Evolutionary conservation across 2,888 invertebrate genomes (phyloP).

Genomic region (Eledona agricola): DNA sequence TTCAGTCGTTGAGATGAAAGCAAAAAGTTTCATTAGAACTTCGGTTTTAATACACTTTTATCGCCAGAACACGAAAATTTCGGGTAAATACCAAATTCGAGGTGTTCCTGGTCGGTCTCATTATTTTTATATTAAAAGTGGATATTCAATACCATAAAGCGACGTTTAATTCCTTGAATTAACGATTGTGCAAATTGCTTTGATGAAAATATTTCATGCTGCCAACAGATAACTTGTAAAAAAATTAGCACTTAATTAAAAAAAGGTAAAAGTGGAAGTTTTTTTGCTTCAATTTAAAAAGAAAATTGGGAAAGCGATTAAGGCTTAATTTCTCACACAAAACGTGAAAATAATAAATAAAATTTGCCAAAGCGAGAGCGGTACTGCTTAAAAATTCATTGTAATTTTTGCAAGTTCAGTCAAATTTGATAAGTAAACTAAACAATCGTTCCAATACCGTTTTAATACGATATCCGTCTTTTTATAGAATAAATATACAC

Average conservation of each 20-base stretch:
- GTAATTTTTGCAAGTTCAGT: too few species aligned
- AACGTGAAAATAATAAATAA: too few species aligned
- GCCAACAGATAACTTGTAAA: neutral
- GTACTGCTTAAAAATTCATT: too few species aligned
- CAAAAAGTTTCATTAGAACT: conserved; percentile 14
- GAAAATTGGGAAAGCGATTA: too few species aligned
- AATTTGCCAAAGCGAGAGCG: too few species aligned
- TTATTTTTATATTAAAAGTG: conserved; percentile 21
- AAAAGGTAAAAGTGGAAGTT: conserved; percentile 1
- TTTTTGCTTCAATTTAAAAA: too few species aligned
- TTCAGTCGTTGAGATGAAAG: neutral
- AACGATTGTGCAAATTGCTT: conserved; percentile 14
- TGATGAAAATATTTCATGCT: neutral
- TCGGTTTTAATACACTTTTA: conserved; percentile 12
- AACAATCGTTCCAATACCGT: too few species aligned
- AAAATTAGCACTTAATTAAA: conserved; percentile 1
- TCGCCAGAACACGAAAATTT: conserved; percentile 6
- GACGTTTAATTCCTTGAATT: conserved; percentile 14
- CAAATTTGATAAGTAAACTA: too few species aligned
- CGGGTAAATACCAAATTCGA: conserved; percentile 15
- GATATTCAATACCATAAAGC: conserved; percentile 12
- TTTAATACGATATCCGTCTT: too few species aligned
- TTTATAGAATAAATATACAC: too few species aligned
- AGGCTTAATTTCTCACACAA: too few species aligned
- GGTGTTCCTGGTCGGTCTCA: conserved; percentile 13